Base-by-base conservation (phyloP, 2,113 vertebrate species). In the Silurus asotus region DNA sequence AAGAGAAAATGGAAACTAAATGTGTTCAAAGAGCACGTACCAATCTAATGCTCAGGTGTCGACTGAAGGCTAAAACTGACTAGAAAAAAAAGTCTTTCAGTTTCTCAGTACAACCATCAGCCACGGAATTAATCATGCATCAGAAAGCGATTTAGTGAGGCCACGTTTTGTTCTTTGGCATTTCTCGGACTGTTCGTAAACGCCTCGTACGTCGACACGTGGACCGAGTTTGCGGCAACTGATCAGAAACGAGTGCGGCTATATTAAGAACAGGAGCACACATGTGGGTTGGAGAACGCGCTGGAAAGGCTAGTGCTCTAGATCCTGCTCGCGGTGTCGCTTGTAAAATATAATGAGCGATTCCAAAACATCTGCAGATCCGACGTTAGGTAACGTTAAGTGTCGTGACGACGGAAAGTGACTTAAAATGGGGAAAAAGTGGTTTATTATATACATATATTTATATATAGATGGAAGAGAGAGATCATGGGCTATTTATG, bases 241-340 rank as follows among this genome's bases (percentile, higher is more conserved):
- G 77, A 80, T 80, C 77, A 61, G 77, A 61, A 61, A 61, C 28
- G 17, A 80, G 56, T 23, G 77, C 58, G 7, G 77, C 77, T 61
- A 80, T 80, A 80, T 80, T 61, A 80, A 61, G 77, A 61, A 61
- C 56, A 80, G 77, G 37, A 79, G 23, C 77, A 48, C 77, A 80
- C 56, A 48, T 48, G 56, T 23, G 77, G 76, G 56, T 23, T 23
- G 37, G 37, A 80, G 77, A 6, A 80, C 48, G 56, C 2, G 8
- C 58, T 45, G 45, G 28, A 6, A 6, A 19, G 64, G 23, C 11
- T 58, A 14, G 23, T 53, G 28, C 15, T 45, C 59, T 78, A 80
- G 61, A 80, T 48, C 15, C 56, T 3, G 77, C 4, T 61, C 28
- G 14, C 5, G 2, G 28, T 11, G 56, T 61, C 45, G 17, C 8